Evolutionary conservation across 2,113 vertebrate species (phyloP).

Genomic region (Setophaga kirtlandii): DNA sequence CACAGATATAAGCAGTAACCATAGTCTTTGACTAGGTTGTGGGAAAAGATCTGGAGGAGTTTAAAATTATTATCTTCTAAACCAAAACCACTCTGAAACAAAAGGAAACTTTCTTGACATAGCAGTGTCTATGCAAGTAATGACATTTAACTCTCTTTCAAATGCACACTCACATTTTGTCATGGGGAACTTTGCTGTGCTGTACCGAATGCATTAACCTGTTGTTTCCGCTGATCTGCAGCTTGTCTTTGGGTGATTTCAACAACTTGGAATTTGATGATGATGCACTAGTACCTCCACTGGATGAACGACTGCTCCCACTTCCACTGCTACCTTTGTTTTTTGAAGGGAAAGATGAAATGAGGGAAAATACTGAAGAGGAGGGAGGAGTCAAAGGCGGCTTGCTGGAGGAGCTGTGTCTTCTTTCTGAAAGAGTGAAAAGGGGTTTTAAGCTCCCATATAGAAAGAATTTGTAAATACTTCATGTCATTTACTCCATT

Average conservation of each 20-base stretch:
- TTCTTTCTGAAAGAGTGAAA: constrained; percentile 85
- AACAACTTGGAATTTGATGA: constrained; percentile 88
- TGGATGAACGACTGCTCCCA: constrained; percentile 77
- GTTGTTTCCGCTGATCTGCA: constrained; percentile 85
- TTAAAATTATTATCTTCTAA: not conserved
- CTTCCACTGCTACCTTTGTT: constrained; percentile 77
- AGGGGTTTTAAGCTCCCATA: not conserved
- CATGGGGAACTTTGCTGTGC: constrained; percentile 84
- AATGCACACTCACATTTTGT: constrained; percentile 87
- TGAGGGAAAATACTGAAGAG: constrained; percentile 81
- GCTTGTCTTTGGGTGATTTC: constrained; percentile 98
- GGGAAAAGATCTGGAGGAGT: not conserved
- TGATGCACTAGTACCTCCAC: constrained; percentile 77
- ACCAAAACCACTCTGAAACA: not conserved
- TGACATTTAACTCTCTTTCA: not conserved
- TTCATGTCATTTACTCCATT: not conserved
- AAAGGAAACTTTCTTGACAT: not conserved
- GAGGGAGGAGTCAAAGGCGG: constrained; percentile 80
- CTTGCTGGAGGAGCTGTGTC: constrained; percentile 92
- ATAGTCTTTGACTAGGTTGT: not conserved
- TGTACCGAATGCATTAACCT: constrained; percentile 83
- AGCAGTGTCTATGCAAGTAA: not conserved
- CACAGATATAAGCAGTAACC: not conserved
- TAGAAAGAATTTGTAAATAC: not conserved
- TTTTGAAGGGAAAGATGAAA: constrained; percentile 83